A percentile compares a stretch with the other conserved stretches of the same genome.
phyloP scores from a whole-genome alignment of 2,888 invertebrate genomes.

The Mystacides longicornis region DNA sequence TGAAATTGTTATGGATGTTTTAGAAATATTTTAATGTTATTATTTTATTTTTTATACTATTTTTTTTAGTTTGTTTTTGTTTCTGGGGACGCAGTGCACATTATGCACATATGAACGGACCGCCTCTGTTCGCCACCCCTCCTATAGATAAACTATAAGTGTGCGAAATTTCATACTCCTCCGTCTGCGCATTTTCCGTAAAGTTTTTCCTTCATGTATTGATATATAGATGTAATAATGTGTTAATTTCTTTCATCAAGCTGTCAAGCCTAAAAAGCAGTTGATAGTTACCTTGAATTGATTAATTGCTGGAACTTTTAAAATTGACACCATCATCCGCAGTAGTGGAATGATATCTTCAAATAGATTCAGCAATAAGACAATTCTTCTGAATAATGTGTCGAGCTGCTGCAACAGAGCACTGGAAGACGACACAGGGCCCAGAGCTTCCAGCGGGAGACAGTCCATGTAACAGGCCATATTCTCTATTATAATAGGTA shows the following conservation, averaged over 20 bases:
- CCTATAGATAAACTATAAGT: too few species aligned
- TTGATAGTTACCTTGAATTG: slow-evolving; percentile 67
- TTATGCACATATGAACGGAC: too few species aligned
- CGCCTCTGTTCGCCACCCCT: too few species aligned
- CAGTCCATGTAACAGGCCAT: slow-evolving; percentile 90
- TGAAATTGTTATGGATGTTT: too few species aligned
- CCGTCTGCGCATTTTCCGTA: too few species aligned
- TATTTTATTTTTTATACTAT: too few species aligned
- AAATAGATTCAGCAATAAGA: slow-evolving; percentile 60
- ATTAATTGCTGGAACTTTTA: slow-evolving; percentile 78
- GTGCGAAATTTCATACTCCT: too few species aligned
- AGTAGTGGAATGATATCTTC: slow-evolving; percentile 66
- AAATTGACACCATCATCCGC: slow-evolving; percentile 67
- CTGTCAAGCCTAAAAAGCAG: not conserved
- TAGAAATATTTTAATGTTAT: too few species aligned
- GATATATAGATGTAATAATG: not conserved
- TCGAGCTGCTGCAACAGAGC: slow-evolving; percentile 82
- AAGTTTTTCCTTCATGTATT: too few species aligned
- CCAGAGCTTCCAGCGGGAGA: slow-evolving; percentile 74
- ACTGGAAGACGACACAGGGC: slow-evolving; percentile 59
- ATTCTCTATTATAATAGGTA: slow-evolving; percentile 80
- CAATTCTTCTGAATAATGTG: slow-evolving; percentile 70
- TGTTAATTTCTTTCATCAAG: slow-evolving; percentile 3
- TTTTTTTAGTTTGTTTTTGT: too few species aligned
- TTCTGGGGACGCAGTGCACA: too few species aligned